Evolutionary conservation across 2,888 invertebrate species (phyloP), one percentile per base, ranked within the genome.

Genomic region (Watsonalla cultraria): DNA sequence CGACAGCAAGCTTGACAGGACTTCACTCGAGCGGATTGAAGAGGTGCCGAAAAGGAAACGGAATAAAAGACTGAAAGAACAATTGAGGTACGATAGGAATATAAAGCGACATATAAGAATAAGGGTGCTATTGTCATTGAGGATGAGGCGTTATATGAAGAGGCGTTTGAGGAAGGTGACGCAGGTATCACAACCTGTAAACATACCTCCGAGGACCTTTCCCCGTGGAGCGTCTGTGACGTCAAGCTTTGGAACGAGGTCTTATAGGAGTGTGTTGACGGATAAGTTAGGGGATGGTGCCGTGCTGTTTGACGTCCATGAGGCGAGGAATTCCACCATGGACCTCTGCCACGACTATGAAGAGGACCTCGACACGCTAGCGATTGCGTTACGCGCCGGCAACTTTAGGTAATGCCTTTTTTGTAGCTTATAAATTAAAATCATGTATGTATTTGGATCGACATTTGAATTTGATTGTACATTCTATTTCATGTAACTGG

Each of bases 81-180:
- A 90, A 59, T 54, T 91, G 53, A 81, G 91, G 24, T 92, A 92
- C 54, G 93, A 93, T 64, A 91, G 92, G 59, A 92, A 92, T 66
- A 92, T 93, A 1, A 93, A 93, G 52, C 84, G 93, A 33, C 93
- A 94, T 70, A 92, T 94, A 33, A 88, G 93, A 54, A 92, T 94
- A 15, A 86, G 94, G 13, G 92, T 94, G 50, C 93, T 94, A 92
- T 82, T 94, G 65, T 93, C 94, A 9, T 80, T 95, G 58, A 87
- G 94, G 56, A 90, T 94, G 84, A 90, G 93, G 33, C 79, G 90
- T 54, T 90, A 92, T 54, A 88, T 91, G 72, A 92, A 90, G 60
- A 71, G 84, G 55, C 70, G 82, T 51, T 53, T 85, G 54, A 70
- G 76, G 56, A 86, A 82, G 53, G 72, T 80, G 5, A 70, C 72